Evolutionary conservation across 2,113 vertebrate genomes (phyloP), one percentile per base, ranked within the genome.

Genomic region (Limanda limanda): DNA sequence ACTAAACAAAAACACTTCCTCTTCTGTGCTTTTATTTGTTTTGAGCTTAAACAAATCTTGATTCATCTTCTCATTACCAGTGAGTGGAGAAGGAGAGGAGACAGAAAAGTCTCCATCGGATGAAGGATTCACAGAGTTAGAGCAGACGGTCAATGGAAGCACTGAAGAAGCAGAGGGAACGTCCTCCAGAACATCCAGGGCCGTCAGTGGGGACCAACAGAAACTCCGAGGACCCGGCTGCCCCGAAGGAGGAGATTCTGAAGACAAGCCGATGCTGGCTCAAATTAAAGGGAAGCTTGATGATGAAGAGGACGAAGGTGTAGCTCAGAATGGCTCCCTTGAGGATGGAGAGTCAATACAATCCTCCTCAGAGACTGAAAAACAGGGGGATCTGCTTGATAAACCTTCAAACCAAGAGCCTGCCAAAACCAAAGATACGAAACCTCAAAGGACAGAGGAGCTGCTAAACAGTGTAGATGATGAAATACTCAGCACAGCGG

Each of bases 101-200:
- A 65, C 87, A 0, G 90, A 91, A 47, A 92, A 93, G 74, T 93
- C 94, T 3, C 94, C 92, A 0, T 95, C 94, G 0, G 95, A 95
- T 6, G 94, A 95, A 82, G 95, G 94, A 12, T 95, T 95, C 74
- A 95, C 95, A 1, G 95, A 94, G 37, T 77, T 95, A 71, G 92
- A 95, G 82, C 85, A 91, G 0, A 89, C 85, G 0, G 63, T 92
- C 25, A 90, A 83, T 0, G 84, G 82, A 10, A 91, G 72, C 77
- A 68, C 68, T 0, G 93, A 90, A 4, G 89, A 89, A 1, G 58
- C 56, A 0, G 79, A 79, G 47, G 82, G 40, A 56, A 13, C 23
- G 1, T 51, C 82, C 37, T 76, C 68, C 9, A 78, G 82, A 55
- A 70, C 79, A 2, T 47, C 27, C 2, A 59, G n/a, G 62, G 5